Evolutionary conservation across 2,888 invertebrate species (phyloP).

Genomic region (Axea sp.): DNA sequence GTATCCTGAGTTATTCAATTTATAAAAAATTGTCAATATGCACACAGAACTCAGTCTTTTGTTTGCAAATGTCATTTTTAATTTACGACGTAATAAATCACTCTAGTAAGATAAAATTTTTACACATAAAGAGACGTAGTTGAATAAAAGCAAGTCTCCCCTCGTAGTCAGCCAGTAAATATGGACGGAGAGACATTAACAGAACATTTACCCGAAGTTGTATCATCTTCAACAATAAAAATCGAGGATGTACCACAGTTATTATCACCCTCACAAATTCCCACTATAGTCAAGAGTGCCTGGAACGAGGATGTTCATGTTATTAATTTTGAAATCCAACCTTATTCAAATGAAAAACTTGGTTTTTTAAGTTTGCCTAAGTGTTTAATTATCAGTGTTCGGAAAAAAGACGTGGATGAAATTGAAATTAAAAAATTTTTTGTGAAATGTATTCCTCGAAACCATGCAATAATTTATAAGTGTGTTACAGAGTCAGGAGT

Average conservation of each 20-base stretch:
- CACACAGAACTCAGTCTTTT: not conserved
- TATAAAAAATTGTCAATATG: conserved; percentile 13
- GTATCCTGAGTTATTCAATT: too few species aligned
- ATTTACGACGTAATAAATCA: too few species aligned
- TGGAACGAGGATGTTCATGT: conserved; percentile 56
- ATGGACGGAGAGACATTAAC: conserved; percentile 40
- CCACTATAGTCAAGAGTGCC: conserved; percentile 50
- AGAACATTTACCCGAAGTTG: conserved; percentile 11
- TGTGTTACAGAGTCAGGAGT: conserved; percentile 80
- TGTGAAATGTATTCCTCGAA: conserved; percentile 82
- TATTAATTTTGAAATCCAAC: conserved; percentile 62
- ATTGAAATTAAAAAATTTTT: conserved; percentile 79
- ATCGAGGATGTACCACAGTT: conserved; percentile 34
- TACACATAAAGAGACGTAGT: not conserved
- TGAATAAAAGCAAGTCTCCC: conserved; percentile 18
- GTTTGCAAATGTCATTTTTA: conserved; percentile 14
- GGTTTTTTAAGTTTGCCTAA: conserved; percentile 72
- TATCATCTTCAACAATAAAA: not conserved
- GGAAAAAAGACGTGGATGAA: conserved; percentile 17
- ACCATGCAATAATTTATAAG: conserved; percentile 79
- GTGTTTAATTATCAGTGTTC: conserved; percentile 62
- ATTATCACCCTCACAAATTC: conserved; percentile 61
- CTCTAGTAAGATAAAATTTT: conserved; percentile 38
- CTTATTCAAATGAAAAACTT: conserved; percentile 69
- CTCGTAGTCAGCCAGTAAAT: conserved; percentile 8